These are phyloP conservation scores for Xestia c-nigrum DNA, from an alignment of 2,888 invertebrate species.

Conservation along the genomic window DNA sequence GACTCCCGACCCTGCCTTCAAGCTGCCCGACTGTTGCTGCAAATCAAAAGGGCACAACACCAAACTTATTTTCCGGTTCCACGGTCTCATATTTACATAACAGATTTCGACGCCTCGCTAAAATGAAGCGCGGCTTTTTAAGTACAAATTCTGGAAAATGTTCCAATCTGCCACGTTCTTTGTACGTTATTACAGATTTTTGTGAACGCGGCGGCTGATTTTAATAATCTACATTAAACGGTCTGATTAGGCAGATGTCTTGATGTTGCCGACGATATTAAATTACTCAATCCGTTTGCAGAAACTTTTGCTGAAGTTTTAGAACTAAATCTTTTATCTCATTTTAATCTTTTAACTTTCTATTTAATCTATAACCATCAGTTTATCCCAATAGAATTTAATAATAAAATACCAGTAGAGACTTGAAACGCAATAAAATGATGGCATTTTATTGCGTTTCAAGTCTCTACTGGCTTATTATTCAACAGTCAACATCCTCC, in stretches of 20 bases:
- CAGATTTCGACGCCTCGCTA: conserved; percentile 70
- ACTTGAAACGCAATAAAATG: too few species aligned
- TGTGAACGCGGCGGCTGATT: conserved; percentile 38
- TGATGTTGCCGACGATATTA: conserved; percentile 17
- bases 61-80: conserved; percentile 82
- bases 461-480: conserved; percentile 4
- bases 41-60: conserved; percentile 75
- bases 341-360: conserved; percentile 3
- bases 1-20: conserved; percentile 51
- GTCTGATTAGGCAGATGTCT: conserved; percentile 29
- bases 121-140: conserved; percentile 69
- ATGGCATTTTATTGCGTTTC: background rate
- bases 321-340: conserved; percentile 15
- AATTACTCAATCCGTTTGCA: conserved; percentile 29
- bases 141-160: conserved; percentile 65
- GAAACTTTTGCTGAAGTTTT: conserved; percentile 18
- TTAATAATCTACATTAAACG: conserved; percentile 46
- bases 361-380: background rate
- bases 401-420: too few species aligned
- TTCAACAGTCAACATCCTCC: conserved; percentile 18
- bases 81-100: conserved; percentile 80
- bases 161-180: conserved; percentile 42
- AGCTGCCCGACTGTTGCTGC: conserved; percentile 69
- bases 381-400: background rate
- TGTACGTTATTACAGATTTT: conserved; percentile 49